These are phyloP conservation scores for Masticophis lateralis DNA, from an alignment of 2,797 vertebrate species.

Conservation along the genomic window DNA sequence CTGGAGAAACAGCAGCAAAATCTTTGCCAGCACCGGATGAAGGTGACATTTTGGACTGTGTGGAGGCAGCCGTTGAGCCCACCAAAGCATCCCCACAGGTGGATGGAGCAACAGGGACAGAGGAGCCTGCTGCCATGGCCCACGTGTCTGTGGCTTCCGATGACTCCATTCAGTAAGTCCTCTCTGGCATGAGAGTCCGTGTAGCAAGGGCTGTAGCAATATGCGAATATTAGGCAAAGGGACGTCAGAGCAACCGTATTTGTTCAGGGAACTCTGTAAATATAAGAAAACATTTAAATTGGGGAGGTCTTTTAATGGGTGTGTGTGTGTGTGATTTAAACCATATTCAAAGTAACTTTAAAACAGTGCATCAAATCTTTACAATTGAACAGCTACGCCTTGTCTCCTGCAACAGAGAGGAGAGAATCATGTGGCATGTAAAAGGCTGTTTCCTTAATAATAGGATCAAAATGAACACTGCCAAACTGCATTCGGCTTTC, in stretches of 20 bases:
- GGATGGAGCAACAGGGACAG: conserved; percentile 42
- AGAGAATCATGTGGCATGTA: no score
- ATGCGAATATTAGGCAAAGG: not conserved
- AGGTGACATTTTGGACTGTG: accelerated
- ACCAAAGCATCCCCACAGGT: not conserved
- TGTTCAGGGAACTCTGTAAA: not conserved
- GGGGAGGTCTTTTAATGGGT: not conserved
- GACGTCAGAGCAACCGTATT: not conserved
- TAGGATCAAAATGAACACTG: not conserved
- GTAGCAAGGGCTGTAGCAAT: no score
- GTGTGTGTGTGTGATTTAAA: not conserved
- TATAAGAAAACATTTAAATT: not conserved
- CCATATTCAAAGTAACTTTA: not conserved
- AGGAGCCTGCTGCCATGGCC: not conserved
- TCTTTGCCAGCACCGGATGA: not conserved
- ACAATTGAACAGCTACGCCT: not conserved
- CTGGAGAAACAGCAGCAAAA: not conserved
- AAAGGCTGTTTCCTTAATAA: not conserved
- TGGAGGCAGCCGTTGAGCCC: not conserved
- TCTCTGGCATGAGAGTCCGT: no score
- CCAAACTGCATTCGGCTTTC: not conserved
- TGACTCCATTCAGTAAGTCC: conserved; percentile 56
- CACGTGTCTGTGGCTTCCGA: conserved; percentile 37
- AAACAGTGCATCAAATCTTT: not conserved
- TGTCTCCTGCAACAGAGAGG: no score